Percentiles rank a stretch among this genome's conserved stretches.
Conservation (phyloP, 2,113 vertebrate species). For the Nycticryphes semicollaris region DNA sequence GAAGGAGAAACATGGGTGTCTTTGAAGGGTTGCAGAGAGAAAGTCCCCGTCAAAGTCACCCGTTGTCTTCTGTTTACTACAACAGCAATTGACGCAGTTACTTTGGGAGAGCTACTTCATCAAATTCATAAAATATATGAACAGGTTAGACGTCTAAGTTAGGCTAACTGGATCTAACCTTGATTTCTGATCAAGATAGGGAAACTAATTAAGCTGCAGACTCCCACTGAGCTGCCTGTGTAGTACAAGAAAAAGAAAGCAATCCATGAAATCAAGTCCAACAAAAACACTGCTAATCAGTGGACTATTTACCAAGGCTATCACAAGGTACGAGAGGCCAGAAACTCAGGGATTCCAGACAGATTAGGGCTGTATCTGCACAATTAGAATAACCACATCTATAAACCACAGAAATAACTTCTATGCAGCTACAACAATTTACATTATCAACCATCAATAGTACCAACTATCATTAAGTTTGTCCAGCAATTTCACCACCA, state of each 20-base stretch:
- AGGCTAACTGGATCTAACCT: neutral
- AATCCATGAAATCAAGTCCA: slow-evolving; percentile 14
- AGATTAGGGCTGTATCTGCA: neutral
- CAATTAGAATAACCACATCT: neutral
- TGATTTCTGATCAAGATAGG: slow-evolving; percentile 25
- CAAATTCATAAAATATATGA: neutral
- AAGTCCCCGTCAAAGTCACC: slow-evolving; percentile 12
- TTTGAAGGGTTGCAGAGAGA: slow-evolving; percentile 33
- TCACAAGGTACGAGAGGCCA: slow-evolving; percentile 44
- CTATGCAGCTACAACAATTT: neutral
- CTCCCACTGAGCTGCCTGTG: neutral
- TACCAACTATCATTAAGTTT: neutral
- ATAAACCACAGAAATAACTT: neutral
- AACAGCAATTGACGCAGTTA: neutral
- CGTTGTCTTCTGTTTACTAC: neutral
- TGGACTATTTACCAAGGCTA: slow-evolving; percentile 30
- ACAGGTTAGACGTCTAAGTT: neutral
- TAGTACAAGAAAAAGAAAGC: neutral
- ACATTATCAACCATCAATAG: neutral
- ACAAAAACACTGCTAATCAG: slow-evolving; percentile 35
- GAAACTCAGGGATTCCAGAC: slow-evolving; percentile 20
- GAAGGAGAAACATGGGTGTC: slow-evolving; percentile 17
- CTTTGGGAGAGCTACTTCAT: neutral
- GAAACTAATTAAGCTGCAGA: slow-evolving; percentile 9
- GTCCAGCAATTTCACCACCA: neutral